A percentile compares a stretch with the other conserved stretches of the same genome.
phyloP scores from a whole-genome alignment of 1,140 invertebrate genomes.

The Tribolium castaneum region DNA sequence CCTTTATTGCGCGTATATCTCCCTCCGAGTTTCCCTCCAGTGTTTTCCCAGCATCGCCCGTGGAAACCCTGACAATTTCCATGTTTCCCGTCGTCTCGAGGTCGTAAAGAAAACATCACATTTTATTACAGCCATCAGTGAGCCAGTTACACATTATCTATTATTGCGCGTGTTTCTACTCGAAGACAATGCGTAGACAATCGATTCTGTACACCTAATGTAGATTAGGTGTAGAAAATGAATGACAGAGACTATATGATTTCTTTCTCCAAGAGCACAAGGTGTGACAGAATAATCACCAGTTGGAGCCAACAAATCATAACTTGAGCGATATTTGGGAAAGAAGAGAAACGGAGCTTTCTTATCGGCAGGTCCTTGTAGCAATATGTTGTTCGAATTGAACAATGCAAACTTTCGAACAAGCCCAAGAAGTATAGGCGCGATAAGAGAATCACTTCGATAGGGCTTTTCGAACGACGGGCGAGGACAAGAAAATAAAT shows the following conservation, averaged over 20 bases:
- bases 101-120: constrained; percentile 34
- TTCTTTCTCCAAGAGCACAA: neutral
- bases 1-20: constrained; percentile 6
- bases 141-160: constrained; percentile 26
- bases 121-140: constrained; percentile 20
- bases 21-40: constrained; percentile 4
- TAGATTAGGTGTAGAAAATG: constrained; percentile 28
- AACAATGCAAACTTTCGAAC: neutral
- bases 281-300: neutral
- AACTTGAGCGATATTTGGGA: too few species aligned
- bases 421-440: neutral
- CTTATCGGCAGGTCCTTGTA: neutral
- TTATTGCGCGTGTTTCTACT: constrained; percentile 23
- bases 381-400: neutral
- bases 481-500: neutral
- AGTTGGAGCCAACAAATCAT: neutral
- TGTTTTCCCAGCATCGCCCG: constrained; percentile 9
- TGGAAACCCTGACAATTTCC: constrained; percentile 22
- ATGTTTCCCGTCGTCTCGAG: constrained; percentile 8
- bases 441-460: neutral
- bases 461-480: neutral
- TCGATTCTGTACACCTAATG: constrained; percentile 10
- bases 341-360: neutral
- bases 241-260: neutral
- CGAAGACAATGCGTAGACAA: constrained; percentile 27